A percentile compares a stretch with the other conserved stretches of the same genome.
Conservation (phyloP, 92 coral and sea anemone genomes). For the Zoanthus solanderi region DNA sequence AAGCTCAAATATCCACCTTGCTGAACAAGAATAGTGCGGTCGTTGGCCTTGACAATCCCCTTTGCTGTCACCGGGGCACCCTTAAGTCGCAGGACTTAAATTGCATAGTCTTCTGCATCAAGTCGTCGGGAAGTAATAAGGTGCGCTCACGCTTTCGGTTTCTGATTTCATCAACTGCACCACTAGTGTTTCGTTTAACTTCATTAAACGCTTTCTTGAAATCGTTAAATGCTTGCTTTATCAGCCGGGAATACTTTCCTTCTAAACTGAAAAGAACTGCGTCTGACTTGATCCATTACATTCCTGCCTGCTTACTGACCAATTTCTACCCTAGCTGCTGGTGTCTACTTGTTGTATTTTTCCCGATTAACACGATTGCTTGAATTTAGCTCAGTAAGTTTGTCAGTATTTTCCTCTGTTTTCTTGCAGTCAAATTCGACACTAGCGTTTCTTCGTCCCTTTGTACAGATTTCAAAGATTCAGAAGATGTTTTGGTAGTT, state of each 20-base stretch:
- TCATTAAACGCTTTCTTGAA: conserved; percentile 32
- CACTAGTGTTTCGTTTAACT: conserved; percentile 3
- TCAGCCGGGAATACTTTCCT: conserved; percentile 46
- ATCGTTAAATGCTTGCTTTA: conserved; percentile 52
- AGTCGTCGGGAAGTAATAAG: conserved; percentile 3
- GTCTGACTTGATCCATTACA: conserved; percentile 36
- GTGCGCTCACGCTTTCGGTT: conserved; percentile 17
- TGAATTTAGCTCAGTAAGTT: conserved; percentile 49
- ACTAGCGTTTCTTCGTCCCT: conserved; percentile 23
- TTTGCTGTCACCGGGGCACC: conserved; percentile 23
- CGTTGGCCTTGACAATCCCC: conserved; percentile 27
- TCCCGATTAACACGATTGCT: conserved; percentile 47
- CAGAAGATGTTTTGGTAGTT: conserved; percentile 43
- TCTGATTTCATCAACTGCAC: conserved; percentile 23
- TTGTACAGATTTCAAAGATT: conserved; percentile 40
- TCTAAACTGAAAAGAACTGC: conserved; percentile 34
- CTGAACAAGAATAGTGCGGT: conserved; percentile 53
- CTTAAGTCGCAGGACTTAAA: conserved; percentile 8
- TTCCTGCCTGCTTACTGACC: conserved; percentile 48
- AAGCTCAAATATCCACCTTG: conserved; percentile 52
- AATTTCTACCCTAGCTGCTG: conserved; percentile 46
- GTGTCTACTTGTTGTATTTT: conserved; percentile 52
- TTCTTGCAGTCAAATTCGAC: conserved; percentile 52
- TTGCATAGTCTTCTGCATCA: conserved; percentile 26
- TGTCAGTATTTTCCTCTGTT: conserved; percentile 42